Base-by-base conservation (phyloP, 2,888 invertebrate genomes). In the Lordiphosa fenestrarum region DNA sequence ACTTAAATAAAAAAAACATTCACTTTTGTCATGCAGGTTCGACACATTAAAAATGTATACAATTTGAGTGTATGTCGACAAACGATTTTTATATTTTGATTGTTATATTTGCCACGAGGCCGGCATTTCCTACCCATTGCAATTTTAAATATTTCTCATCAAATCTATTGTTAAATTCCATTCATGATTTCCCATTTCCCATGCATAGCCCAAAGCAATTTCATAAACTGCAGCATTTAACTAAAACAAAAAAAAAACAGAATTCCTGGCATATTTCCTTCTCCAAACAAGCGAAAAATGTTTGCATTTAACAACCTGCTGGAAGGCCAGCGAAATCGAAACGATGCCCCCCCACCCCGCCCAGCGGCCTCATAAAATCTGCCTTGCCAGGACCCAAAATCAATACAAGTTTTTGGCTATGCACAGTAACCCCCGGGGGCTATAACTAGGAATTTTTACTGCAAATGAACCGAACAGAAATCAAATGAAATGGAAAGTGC, bases 401-500 rank as follows among this genome's bases (percentile, higher is more conserved):
- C 46, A 47, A 47, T 47, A 47, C 36, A 47, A 47, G 15, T 37
- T 37, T 37, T 37, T 37, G 37, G 37, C 30, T 3, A 30, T 30
- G 30, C 30, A 30, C 30, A 9, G 30, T 1, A 9, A 9, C 13
- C 47, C 53, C 25, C 30, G 15, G 30, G 39, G 55, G 53, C 56
- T 49, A 67, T 69, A 65, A 53, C 69, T 68, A 66, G 46, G 52
- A 54, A 60, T 67, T 72, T 81, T 82, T 80, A 80, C 82, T 78
- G 80, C 82, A 80, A 80, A 80, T 82, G 71, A 82, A 58, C 53
- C 62, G 47, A 36, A 46, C 42, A 23, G 36, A 52, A 41, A 21
- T n/a, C 21, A 38, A 46, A 53, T 39, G 37, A 46, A 44, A 44
- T 44, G 44, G 44, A 44, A 42, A 44, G 44, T 44, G 44, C 25